These are phyloP conservation scores for Brachystomella parvula DNA, from an alignment of 1,140 invertebrate species.

Conservation along the genomic window DNA sequence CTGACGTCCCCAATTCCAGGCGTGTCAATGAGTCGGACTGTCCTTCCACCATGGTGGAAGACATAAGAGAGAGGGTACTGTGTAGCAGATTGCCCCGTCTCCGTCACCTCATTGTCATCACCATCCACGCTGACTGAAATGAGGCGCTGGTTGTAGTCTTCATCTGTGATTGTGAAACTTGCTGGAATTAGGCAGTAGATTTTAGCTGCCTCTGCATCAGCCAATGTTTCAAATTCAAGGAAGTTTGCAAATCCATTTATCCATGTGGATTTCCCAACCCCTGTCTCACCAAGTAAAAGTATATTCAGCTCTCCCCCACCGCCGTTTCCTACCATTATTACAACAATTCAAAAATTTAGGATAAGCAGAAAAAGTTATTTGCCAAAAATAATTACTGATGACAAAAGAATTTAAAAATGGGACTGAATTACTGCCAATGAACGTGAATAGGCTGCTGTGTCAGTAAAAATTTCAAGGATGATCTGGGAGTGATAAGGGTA, in stretches of 20 bases:
- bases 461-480: too few species aligned
- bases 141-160: conserved; percentile 6
- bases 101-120: conserved; percentile 15
- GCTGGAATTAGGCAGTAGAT: neutral
- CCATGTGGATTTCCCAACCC: conserved; percentile 35
- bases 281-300: conserved; percentile 26
- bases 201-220: conserved; percentile 10
- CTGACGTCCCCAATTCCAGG: too few species aligned
- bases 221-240: neutral
- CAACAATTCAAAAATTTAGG: neutral
- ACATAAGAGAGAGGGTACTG: conserved; percentile 10
- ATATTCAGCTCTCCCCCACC: conserved; percentile 9
- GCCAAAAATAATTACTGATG: too few species aligned
- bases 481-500: too few species aligned
- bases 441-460: too few species aligned
- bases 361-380: neutral
- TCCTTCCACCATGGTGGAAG: conserved; percentile 10
- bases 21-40: conserved; percentile 38
- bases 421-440: too few species aligned
- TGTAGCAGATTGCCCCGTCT: conserved; percentile 21
- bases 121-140: conserved; percentile 17
- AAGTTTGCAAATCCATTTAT: conserved; percentile 34
- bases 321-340: neutral
- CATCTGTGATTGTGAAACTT: conserved; percentile 8
- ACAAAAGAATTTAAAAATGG: too few species aligned